Evolutionary conservation across 2,797 vertebrate genomes (phyloP), one percentile per base, ranked within the genome.

Genomic region (Harpagifer antarcticus): DNA sequence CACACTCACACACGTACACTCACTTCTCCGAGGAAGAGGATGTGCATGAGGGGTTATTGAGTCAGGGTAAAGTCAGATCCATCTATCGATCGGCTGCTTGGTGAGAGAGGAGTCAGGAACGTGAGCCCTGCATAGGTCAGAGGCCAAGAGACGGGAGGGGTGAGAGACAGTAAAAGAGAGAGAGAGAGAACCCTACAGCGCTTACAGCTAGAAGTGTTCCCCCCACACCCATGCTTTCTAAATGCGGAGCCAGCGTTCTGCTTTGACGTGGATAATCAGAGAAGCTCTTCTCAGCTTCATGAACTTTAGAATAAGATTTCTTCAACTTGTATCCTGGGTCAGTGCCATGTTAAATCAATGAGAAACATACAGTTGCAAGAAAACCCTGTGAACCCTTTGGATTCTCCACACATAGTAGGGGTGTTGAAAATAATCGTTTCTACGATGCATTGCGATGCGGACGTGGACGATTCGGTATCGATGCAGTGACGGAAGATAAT

Each of bases 21-120:
- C 50, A 72, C 33, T 37, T 8, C 33, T 37, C 8, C 1, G 33
- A 37, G 33, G 8, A 37, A 37, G 33, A 9, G 33, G 58, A 82
- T 84, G 90, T 87, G 88, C 90, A 89, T 62, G 76, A 87, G 86
- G 88, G 90, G 89, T 92, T 93, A 92, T 89, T 78, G 89, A 93
- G 93, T 90, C 91, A 86, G 88, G 89, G 90, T 88, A 80, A 91
- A 94, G 92, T 88, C 89, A 86, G 91, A 94, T 92, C 89, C 87
- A 92, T 93, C 80, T 86, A 94, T 95, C 83, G 90, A 91, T 93
- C 69, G 82, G 47, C 81, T 81, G 89, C 90, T 92, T 79, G 92
- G 90, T 82, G 88, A 83, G 88, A 90, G 90, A 90, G 82, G 83
- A 93, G 91, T 84, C 81, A 92, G 91, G 92, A 93, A 94, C 84